These are phyloP conservation scores for Zhuqinia jingwanae DNA, from an alignment of 2,888 invertebrate species.

Conservation along the genomic window DNA sequence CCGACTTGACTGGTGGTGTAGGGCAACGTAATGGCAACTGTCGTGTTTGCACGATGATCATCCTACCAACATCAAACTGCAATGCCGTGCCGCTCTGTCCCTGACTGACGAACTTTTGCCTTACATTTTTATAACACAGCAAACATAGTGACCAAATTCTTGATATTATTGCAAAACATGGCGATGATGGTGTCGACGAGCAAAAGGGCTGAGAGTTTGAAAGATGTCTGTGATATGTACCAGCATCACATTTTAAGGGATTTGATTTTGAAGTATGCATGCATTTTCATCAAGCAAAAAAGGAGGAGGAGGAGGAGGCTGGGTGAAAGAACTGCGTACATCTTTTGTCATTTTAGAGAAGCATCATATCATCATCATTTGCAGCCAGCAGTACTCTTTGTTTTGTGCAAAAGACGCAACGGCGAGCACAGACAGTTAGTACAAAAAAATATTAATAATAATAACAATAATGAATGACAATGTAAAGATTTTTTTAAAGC, in stretches of 20 bases:
- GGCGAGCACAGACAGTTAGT: background rate
- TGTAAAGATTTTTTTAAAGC: too few relatives aligned
- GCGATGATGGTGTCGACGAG: background rate
- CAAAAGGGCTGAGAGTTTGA: conserved; percentile 19
- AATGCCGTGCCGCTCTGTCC: background rate
- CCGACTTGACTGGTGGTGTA: background rate
- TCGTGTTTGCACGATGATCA: background rate
- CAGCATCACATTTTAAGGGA: conserved; percentile 23
- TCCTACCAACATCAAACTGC: too few relatives aligned
- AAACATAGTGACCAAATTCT: conserved; percentile 49
- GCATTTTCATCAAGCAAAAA: conserved; percentile 31
- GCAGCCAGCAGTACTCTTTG: too few relatives aligned
- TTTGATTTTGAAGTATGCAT: too few relatives aligned
- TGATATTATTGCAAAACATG: conserved; percentile 48
- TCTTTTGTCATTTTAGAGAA: conserved; percentile 49
- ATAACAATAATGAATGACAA: too few relatives aligned
- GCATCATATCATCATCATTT: background rate
- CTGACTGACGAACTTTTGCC: conserved; percentile 47
- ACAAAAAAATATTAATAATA: too few relatives aligned
- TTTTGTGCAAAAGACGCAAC: conserved; percentile 21
- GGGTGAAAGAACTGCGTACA: conserved; percentile 36
- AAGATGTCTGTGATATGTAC: background rate
- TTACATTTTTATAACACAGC: conserved; percentile 19
- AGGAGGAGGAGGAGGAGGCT: conserved; percentile 13
- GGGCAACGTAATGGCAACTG: conserved; percentile 26